These are phyloP conservation scores for Drosophila orena DNA, from an alignment of 1,140 invertebrate species.

Conservation along the genomic window DNA sequence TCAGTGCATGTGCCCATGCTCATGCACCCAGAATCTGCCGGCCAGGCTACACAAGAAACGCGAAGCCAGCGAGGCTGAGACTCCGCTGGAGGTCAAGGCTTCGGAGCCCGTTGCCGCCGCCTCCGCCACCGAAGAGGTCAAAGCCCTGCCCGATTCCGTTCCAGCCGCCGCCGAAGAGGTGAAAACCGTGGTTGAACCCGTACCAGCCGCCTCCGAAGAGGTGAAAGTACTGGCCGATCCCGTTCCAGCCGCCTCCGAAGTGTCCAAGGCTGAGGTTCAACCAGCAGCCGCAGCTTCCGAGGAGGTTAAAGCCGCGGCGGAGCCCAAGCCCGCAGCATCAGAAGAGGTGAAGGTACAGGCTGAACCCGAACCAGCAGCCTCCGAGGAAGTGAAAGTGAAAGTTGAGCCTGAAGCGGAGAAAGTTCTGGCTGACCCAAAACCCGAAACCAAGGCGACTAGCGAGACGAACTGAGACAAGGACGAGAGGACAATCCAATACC, in stretches of 20 bases:
- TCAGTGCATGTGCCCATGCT: slow-evolving; percentile 83
- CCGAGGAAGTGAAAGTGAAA: slow-evolving; percentile 27
- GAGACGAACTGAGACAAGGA: slow-evolving; percentile 58
- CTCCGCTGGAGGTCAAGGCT: slow-evolving; percentile 25
- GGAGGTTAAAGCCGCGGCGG: slow-evolving; percentile 20
- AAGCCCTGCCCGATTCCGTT: slow-evolving; percentile 23
- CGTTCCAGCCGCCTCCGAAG: slow-evolving; percentile 3
- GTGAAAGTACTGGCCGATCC: slow-evolving; percentile 8
- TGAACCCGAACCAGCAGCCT: slow-evolving; percentile 23
- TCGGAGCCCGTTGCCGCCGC: not conserved
- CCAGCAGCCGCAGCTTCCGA: slow-evolving; percentile 33
- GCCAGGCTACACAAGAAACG: slow-evolving; percentile 72
- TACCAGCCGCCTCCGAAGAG: slow-evolving; percentile 23
- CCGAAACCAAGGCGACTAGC: slow-evolving; percentile 52
- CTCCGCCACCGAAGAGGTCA: slow-evolving; percentile 23
- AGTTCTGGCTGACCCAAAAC: slow-evolving; percentile 29
- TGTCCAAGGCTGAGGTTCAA: slow-evolving; percentile 23
- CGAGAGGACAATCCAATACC: slow-evolving; percentile 29
- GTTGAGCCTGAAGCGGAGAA: slow-evolving; percentile 25
- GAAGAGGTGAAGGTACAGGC: slow-evolving; percentile 24
- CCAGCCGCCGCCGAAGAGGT: slow-evolving; percentile 25
- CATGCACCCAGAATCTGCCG: slow-evolving; percentile 80
- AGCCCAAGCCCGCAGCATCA: slow-evolving; percentile 23
- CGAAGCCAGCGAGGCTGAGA: slow-evolving; percentile 58
- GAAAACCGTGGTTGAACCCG: slow-evolving; percentile 1